A percentile compares a stretch with the other conserved stretches of the same genome.
Evolutionary conservation across 2,888 invertebrate genomes (phyloP).

Genomic region (Oscheius sp.): DNA sequence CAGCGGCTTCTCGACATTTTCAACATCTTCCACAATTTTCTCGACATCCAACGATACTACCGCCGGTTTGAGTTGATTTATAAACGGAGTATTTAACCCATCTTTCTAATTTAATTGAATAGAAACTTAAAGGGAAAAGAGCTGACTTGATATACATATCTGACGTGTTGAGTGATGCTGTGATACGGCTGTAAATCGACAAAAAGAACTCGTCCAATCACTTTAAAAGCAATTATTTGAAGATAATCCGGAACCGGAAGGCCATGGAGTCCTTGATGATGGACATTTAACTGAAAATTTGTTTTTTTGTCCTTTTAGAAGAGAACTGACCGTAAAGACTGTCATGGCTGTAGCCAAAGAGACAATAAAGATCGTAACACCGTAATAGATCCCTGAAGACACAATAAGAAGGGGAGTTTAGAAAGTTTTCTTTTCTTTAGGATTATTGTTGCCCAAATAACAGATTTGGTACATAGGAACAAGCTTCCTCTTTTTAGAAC

Average conservation of each 20-base stretch:
- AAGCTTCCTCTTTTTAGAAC: background rate
- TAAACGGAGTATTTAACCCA: slow-evolving; percentile 28
- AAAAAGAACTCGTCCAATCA: slow-evolving; percentile 59
- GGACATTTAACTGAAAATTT: slow-evolving; percentile 78
- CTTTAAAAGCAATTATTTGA: slow-evolving; percentile 64
- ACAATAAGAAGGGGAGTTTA: too few relatives aligned
- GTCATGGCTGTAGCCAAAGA: slow-evolving; percentile 76
- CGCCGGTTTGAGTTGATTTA: slow-evolving; percentile 26
- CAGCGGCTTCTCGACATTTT: background rate
- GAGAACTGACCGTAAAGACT: slow-evolving; percentile 77
- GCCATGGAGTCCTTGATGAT: slow-evolving; percentile 71
- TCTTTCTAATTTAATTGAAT: slow-evolving; percentile 41
- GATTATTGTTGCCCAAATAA: too few relatives aligned
- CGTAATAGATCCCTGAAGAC: slow-evolving; percentile 75
- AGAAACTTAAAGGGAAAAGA: too few relatives aligned
- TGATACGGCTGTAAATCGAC: slow-evolving; percentile 64
- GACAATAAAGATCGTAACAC: slow-evolving; percentile 75
- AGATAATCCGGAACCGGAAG: slow-evolving; percentile 61
- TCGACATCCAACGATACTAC: slow-evolving; percentile 14
- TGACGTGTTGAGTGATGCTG: slow-evolving; percentile 66
- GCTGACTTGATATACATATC: slow-evolving; percentile 58
- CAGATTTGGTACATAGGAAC: background rate
- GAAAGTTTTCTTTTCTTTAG: too few relatives aligned
- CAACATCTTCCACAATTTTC: background rate
- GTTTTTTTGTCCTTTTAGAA: background rate